Evolutionary conservation across 2,113 vertebrate genomes (phyloP).

Genomic region (Silurus meridionalis): DNA sequence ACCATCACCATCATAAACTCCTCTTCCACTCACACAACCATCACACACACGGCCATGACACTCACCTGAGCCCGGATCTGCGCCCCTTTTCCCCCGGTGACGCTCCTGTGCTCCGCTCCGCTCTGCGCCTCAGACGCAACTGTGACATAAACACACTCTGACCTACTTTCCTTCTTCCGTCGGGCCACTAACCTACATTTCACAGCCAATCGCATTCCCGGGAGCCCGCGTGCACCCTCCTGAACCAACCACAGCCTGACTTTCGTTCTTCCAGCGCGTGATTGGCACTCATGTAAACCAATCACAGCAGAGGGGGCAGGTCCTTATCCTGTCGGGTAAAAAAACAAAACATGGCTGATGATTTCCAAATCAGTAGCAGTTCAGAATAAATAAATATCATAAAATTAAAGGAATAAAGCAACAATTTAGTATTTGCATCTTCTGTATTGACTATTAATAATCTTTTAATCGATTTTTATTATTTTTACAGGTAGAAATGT

Average conservation of each 20-base stretch:
- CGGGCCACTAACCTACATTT: constrained; percentile 81
- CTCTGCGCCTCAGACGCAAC: constrained; percentile 50
- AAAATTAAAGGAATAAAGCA: not conserved
- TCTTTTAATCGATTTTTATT: not conserved
- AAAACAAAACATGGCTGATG: constrained; percentile 31
- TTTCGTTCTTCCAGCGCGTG: not conserved
- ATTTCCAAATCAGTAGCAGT: constrained; percentile 25
- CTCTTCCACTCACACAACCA: not conserved
- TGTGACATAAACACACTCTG: constrained; percentile 79
- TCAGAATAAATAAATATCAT: too few species aligned
- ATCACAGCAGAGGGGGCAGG: not conserved
- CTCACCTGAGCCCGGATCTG: constrained; percentile 54
- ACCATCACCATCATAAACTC: not conserved
- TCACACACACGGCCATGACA: constrained; percentile 23
- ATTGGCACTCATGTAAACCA: constrained; percentile 25
- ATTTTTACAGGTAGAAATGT: too few species aligned
- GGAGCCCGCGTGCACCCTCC: constrained; percentile 1
- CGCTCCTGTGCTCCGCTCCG: not conserved
- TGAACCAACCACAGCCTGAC: constrained; percentile 58
- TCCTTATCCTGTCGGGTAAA: not conserved
- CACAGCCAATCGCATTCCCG: constrained; percentile 62
- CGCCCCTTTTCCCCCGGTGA: constrained; percentile 16
- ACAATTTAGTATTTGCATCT: not conserved
- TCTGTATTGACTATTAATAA: not conserved
- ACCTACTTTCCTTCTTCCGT: constrained; percentile 77